Evolutionary conservation across 2,888 invertebrate species (phyloP).

Genomic region (Tenthredo notha): DNA sequence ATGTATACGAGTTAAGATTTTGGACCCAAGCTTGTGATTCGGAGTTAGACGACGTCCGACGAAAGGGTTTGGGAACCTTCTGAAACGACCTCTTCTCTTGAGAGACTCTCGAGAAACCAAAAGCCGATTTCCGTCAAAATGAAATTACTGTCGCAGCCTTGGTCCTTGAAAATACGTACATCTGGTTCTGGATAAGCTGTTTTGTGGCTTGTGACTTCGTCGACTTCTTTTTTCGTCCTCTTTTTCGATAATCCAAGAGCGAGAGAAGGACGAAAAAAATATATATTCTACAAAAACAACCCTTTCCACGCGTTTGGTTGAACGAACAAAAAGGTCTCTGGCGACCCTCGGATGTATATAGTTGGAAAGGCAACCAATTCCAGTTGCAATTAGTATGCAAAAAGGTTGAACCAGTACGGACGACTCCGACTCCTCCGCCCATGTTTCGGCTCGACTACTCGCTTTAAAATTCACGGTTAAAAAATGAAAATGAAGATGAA

Average conservation of each 20-base stretch:
- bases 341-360: slow-evolving; percentile 5
- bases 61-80: not conserved
- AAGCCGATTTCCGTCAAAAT: slow-evolving; percentile 5
- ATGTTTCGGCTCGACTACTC: slow-evolving; percentile 7
- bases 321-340: slow-evolving; percentile 11
- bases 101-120: not conserved
- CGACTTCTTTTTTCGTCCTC: not conserved
- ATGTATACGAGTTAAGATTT: not conserved
- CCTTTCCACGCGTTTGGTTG: not conserved
- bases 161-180: not conserved
- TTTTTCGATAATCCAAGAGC: not conserved
- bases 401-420: slow-evolving; percentile 3
- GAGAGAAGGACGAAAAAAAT: not conserved
- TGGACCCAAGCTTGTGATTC: not conserved
- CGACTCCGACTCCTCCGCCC: not conserved
- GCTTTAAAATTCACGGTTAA: slow-evolving; percentile 14
- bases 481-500: slow-evolving; percentile 12
- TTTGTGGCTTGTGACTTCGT: not conserved
- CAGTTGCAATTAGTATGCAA: slow-evolving; percentile 41
- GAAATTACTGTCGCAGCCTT: slow-evolving; percentile 1
- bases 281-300: not conserved
- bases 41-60: not conserved
- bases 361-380: slow-evolving; percentile 15
- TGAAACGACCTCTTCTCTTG: not conserved
- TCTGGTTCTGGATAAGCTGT: slow-evolving; percentile 9